Evolutionary conservation across 2,888 invertebrate species (phyloP).

Genomic region (Stegana nigrithorax): DNA sequence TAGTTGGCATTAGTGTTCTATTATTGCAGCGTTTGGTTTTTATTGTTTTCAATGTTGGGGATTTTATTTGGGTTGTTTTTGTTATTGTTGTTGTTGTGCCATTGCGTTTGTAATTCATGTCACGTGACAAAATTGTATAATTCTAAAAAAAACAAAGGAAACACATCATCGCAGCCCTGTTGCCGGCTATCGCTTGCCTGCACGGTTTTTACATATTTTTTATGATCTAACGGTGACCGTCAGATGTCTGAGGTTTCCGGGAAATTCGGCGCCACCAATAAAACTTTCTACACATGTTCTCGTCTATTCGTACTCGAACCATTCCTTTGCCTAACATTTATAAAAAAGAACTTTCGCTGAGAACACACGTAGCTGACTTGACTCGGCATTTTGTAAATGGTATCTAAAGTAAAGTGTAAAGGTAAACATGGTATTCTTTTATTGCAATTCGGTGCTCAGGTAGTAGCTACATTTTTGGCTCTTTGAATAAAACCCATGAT

Average conservation of each 20-base stretch:
- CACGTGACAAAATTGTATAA: conserved; percentile 65
- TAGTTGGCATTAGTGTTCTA: conserved; percentile 14
- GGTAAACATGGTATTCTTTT: too few relatives aligned
- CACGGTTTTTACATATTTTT: not conserved
- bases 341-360: too few relatives aligned
- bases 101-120: conserved; percentile 50
- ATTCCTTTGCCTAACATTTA: too few relatives aligned
- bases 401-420: too few relatives aligned
- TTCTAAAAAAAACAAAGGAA: conserved; percentile 33
- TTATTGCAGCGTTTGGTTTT: conserved; percentile 22
- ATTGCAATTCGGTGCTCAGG: too few relatives aligned
- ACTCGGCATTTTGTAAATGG: too few relatives aligned
- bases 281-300: too few relatives aligned
- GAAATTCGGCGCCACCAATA: conserved; percentile 57
- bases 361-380: too few relatives aligned
- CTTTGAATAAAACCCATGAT: too few relatives aligned
- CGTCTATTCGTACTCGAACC: not conserved
- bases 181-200: not conserved
- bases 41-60: conserved; percentile 11
- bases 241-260: conserved; percentile 61
- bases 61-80: conserved; percentile 12
- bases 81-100: conserved; percentile 30
- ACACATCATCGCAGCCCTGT: not conserved
- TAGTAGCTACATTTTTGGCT: too few relatives aligned
- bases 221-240: conserved; percentile 49